Base-by-base conservation (phyloP, 30 jellyfish, hydroid and myxozoan species). In the Aurelia aurita complex sp. Pacific region DNA sequence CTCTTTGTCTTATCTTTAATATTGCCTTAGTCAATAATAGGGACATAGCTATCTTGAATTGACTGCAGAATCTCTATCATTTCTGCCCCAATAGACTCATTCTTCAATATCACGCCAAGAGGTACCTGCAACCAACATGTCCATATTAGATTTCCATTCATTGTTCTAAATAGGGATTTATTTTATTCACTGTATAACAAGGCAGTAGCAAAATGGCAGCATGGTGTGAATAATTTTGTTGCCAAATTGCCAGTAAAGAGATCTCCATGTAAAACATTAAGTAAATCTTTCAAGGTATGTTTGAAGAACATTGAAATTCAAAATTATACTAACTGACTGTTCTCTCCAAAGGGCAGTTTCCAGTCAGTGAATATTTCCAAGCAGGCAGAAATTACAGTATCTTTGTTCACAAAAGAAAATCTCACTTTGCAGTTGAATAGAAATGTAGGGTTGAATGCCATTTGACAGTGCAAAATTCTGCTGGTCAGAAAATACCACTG, bases 61-160 rank as follows among this genome's bases (percentile, higher is more conserved):
- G n/a, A 10, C 42, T 81, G 15, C 76, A 81, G 53, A 36, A 81
- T 67, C 76, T 81, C 83, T 34, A 69, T 54, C 89, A 79, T 79
- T 67, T 79, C 81, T 35, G 89, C 65, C 8, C 80, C 80, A n/a
- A 67, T n/a, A 19, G 82, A 69, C 77, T 81, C 90, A 81, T 54
- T 67, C 46, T 81, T 81, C 76, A 81, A 29, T 32, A 66, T 17
- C 64, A 81, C 62, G 36, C 90, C 90, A 81, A 81, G 90, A 46
- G 90, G 90, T 10, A 81, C 83, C 90, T 81, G 65, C 18, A 67
- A 65, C 51, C 42, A 42, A 74, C 12, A 43, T 43, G 54, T 43
- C 54, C 54, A 2, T 19, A 23, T 67, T 23, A 67, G 15, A 23
- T 67, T n/a, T 23, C 2, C 6, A 2, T 16, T 67, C 42, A 35